Evolutionary conservation across 1,140 invertebrate genomes (phyloP), one percentile per base, ranked within the genome.

Genomic region (Drosophila pectinifera): DNA sequence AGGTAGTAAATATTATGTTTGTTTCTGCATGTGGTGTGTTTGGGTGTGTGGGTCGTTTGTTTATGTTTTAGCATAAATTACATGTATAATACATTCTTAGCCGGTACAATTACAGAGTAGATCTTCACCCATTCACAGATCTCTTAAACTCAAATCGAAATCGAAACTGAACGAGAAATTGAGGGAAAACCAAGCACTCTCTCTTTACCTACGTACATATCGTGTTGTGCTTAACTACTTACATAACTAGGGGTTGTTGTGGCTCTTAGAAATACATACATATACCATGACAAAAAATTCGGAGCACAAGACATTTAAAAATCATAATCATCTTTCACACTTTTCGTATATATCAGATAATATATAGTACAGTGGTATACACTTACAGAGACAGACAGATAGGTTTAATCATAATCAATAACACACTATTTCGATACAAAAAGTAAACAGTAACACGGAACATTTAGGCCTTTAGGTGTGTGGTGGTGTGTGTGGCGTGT

Each of bases 61-160:
- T 61, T 48, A 41, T 73, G 54, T 78, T 67, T 72, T 76, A 84
- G 57, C 61, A 76, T 84, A 73, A 84, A 84, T 84, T 84, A 84
- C 80, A 84, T 72, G 45, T 84, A 84, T 84, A 84, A 84, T 84
- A 84, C 80, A 84, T 53, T 67, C 49, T 85, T 80, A 85, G 14
- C 46, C 53, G 24, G 20, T 72, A 43, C 26, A 67, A 26, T 70
- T 75, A 61, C 58, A 57, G 72, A 65, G 42, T 63, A 53, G 65
- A 34, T 22, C 39, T 13, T 31, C 18, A 14, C 20, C 31, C 13
- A n/a, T n/a, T n/a, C n/a, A n/a, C n/a, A n/a, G n/a, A n/a, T 18
- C 24, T 28, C 14, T 22, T 22, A 1, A 22, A 22, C 22, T 22
- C 22, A 22, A 22, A 22, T 22, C 22, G 22, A 22, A 22, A 16